phyloP scores from a whole-genome alignment of 1,140 invertebrate species.

The Megalopta genalis region DNA sequence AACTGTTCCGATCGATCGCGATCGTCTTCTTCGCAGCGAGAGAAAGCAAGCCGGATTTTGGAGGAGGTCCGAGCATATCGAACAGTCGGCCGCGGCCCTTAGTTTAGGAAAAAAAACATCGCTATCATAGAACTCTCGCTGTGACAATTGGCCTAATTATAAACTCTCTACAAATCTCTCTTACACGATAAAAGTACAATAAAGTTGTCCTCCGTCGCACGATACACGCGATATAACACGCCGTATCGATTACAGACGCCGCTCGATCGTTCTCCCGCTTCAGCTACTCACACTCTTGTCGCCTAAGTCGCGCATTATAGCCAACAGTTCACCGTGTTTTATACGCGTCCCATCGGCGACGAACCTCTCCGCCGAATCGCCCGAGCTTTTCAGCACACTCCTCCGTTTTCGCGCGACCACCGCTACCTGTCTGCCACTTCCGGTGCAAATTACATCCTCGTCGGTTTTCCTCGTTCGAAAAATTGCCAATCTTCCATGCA shows the following conservation, averaged over 20 bases:
- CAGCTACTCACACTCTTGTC: neutral
- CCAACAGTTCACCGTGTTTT: slow-evolving; percentile 43
- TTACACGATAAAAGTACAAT: slow-evolving; percentile 59
- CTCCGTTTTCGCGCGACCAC: no score
- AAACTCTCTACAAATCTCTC: slow-evolving; percentile 61
- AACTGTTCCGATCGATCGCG: no score
- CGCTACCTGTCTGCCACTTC: neutral
- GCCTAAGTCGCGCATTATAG: slow-evolving; percentile 51
- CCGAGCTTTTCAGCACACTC: neutral
- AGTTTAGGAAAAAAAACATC: slow-evolving; percentile 27
- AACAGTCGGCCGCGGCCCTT: slow-evolving; percentile 21
- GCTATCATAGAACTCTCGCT: slow-evolving; percentile 46
- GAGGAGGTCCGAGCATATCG: neutral
- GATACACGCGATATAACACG: slow-evolving; percentile 34
- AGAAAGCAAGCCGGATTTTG: neutral
- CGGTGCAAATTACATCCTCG: neutral
- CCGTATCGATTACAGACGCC: slow-evolving; percentile 35
- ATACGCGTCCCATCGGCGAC: neutral
- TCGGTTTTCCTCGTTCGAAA: no score
- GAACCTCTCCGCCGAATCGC: neutral
- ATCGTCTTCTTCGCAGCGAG: neutral
- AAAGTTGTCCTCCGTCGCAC: slow-evolving; percentile 38
- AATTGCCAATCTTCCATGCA: no score
- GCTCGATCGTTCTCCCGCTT: slow-evolving; percentile 28
- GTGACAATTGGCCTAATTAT: slow-evolving; percentile 55